Base-by-base conservation (phyloP, 2,888 invertebrate species). In the Boloria euphrosyne region DNA sequence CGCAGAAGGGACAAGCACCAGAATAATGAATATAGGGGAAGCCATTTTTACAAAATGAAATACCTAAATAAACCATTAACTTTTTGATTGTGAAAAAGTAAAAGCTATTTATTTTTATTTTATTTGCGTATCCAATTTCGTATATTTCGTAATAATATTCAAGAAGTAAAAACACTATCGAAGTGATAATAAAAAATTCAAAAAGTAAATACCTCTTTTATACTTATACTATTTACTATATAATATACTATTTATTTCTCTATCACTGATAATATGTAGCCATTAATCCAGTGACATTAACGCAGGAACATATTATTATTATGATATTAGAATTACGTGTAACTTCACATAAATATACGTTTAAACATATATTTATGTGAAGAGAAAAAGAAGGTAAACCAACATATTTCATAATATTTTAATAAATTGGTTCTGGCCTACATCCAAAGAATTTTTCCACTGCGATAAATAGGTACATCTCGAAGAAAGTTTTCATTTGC, bases 11-110 rank as follows among this genome's bases (percentile, higher is more conserved):
- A 69, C 64, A 69, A 69, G 67, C 72, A 66, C 70, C 67, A 72
- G 75, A 75, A 78, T 75, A 79, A 75, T 72, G 73, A 76, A 65
- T 71, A 71, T 65, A 67, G 57, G 69, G 68, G 66, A 71, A 63
- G 52, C 60, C 59, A 67, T 65, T 57, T 64, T 16, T 54, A 54
- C 18, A 47, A 59, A 31, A 59, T 51, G 17, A 61, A 38, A 18
- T 43, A 22, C 22, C 22, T 22, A 54, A 44, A 31, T 47, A 14
- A 43, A 50, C 13, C 46, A 58, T 13, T 49, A 31, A 13, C 3
- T 49, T 7, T 27, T 31, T 22, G 5, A 31, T 31, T 38, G 2
- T 10, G 31, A 10, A 38, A 38, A 38, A 7, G 1, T 10, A 38
- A 38, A 6, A 6, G 13, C n/a, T 7, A 10, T 22, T 18, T 44